Base-by-base conservation (phyloP, 2,888 invertebrate species). In the Bombylius discolor region DNA sequence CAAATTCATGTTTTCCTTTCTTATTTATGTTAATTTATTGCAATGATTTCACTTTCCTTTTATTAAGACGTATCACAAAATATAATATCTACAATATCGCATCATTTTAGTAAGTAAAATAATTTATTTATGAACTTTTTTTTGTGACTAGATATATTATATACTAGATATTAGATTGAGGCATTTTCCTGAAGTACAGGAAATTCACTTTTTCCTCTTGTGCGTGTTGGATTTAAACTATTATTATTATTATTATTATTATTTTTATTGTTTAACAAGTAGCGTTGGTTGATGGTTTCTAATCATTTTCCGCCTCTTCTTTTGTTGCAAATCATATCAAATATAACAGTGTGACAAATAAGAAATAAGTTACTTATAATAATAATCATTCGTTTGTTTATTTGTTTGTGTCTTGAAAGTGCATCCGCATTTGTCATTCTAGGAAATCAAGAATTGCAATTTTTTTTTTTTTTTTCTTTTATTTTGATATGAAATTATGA, bases 381-480 rank as follows among this genome's bases (percentile, higher is more conserved):
- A 8, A 36, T 9, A 36, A 9, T 36, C 36, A 11, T 42, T 42
- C 23, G 23, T 23, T 23, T 23, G 23, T 23, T 11, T 42, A 11
- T 42, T 42, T 42, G 39, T 42, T 4, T 11, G 11, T 36, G 54
- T 54, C 50, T 55, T 51, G 49, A 51, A 49, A 46, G 55, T 50
- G 55, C 55, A 51, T 55, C 55, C 55, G 55, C 55, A 51, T 55
- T 55, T 55, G 55, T 55, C 50, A 55, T 55, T 55, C 50, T 47
- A 55, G 55, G 55, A 55, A 55, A 55, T 55, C 50, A 51, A 55
- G 39, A 50, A 50, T 51, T 47, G 50, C 23, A 23, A 23, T 23
- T 23, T 23, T 23, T 3, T 23, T 23, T 23, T 23, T 23, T 3
- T 23, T 23, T 3, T 23, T 23, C 23, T 23, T 23, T 23, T 23